Evolutionary conservation across 2,888 invertebrate species (phyloP), one percentile per base, ranked within the genome.

Genomic region (Campoplex nolae): DNA sequence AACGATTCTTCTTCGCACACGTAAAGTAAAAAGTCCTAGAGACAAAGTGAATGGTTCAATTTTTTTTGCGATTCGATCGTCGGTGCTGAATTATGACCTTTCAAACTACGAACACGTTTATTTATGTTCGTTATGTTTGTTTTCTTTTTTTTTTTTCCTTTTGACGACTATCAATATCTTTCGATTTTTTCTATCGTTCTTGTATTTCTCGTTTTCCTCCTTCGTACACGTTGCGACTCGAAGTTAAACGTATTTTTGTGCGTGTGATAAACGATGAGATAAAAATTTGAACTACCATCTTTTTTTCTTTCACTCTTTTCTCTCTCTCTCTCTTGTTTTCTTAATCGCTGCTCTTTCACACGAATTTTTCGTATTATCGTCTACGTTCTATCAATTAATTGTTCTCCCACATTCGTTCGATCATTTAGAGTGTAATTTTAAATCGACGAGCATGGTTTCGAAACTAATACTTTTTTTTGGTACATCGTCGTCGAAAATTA

Each of bases 391-490:
- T 48, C 62, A 45, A 62, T 77, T 83, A 56, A 70, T 76, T 68
- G 32, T 79, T 79, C 48, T 35, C n/a, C 58, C n/a, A 65, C 54
- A 42, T 54, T 35, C 65, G 76, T 75, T 71, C 48, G 62, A 82
- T 67, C 68, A 76, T 70, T 75, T 32, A 32, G 67, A 28, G 54
- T 71, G 75, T 45, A 79, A 76, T 74, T 78, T 32, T 32, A 16
- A 48, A 38, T 56, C 54, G 54, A 78, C 78, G 78, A 78, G 75
- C 75, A 76, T 68, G 51, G 58, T 83, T 76, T 87, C 77, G 65
- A 84, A 87, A 87, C 77, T 87, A 87, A 87, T 87, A 87, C 86
- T 87, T 87, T 84, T 23, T 85, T 87, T 81, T 87, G 86, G 86
- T 87, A 84, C 84, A 78, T 84, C 84, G 73, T 84, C 86, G 84